Conservation (phyloP, 2,113 vertebrate species). For the Microcebus ravelobensis region DNA sequence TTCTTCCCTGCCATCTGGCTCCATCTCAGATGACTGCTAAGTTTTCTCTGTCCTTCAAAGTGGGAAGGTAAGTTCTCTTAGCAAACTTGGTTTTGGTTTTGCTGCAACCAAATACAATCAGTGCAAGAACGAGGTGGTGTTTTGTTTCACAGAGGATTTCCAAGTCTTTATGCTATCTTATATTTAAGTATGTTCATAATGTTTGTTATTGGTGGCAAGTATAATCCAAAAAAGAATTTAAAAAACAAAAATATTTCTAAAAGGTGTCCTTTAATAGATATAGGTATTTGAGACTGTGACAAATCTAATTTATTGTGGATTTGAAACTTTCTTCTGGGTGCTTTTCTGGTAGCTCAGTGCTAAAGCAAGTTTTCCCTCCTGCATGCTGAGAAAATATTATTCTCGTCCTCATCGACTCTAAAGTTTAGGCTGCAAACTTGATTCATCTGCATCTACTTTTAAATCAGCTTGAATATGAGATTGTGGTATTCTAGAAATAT, state of each 20-base stretch:
- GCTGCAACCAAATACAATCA: rapidly evolving
- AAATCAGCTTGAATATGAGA: not conserved
- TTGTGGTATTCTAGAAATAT: not conserved
- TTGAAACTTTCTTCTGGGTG: not conserved
- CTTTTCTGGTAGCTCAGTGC: not conserved
- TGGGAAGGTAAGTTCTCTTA: not conserved
- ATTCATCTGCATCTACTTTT: not conserved
- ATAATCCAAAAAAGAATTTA: not conserved
- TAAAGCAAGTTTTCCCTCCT: not conserved
- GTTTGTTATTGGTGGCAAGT: not conserved
- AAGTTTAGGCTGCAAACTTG: not conserved
- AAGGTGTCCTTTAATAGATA: not conserved
- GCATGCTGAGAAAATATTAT: not conserved
- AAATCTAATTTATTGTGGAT: not conserved
- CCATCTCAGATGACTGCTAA: not conserved
- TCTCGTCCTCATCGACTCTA: not conserved
- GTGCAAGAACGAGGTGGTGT: not conserved
- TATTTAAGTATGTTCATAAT: not conserved
- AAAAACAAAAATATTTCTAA: too few species aligned
- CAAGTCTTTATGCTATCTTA: not conserved
- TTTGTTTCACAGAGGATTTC: not conserved
- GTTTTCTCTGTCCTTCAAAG: not conserved
- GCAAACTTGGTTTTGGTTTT: not conserved
- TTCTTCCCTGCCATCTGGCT: not conserved
- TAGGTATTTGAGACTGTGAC: not conserved